These are phyloP conservation scores for Vultur gryphus DNA, from an alignment of 2,797 vertebrate genomes.

Conservation along the genomic window DNA sequence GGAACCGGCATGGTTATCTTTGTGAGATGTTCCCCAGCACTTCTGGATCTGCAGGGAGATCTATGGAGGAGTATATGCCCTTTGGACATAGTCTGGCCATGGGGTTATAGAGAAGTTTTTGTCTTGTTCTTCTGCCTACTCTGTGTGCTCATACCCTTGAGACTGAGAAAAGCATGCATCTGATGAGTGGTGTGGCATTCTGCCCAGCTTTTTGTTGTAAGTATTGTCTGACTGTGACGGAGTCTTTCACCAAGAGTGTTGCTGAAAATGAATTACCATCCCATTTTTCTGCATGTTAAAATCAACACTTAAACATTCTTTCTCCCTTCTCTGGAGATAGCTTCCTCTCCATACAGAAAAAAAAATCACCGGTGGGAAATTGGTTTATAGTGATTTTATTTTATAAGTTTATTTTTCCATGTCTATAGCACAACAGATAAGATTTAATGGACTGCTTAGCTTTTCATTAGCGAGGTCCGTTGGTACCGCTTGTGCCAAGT, in stretches of 20 bases:
- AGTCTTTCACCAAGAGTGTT: not conserved
- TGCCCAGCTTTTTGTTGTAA: not conserved
- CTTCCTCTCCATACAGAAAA: not conserved
- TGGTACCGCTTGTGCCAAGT: fast-evolving
- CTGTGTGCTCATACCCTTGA: not conserved
- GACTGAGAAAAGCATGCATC: not conserved
- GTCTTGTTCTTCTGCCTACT: not conserved
- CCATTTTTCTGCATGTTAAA: not conserved
- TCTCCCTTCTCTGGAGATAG: not conserved
- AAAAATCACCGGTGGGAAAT: not conserved
- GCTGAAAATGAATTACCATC: not conserved
- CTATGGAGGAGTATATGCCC: fast-evolving
- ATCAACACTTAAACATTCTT: not conserved
- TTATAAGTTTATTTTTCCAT: not conserved
- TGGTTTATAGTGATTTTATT: not conserved
- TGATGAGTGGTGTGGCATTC: not conserved
- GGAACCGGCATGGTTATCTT: fast-evolving
- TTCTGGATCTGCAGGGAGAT: not conserved
- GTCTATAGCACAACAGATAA: not conserved
- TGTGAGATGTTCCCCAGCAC: fast-evolving
- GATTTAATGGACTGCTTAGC: not conserved
- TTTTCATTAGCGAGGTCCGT: not conserved
- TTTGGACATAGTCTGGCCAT: not conserved
- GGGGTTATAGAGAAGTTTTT: not conserved
- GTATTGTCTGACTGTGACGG: not conserved